phyloP scores from a whole-genome alignment of 2,113 vertebrate genomes.

The Sisor rabdophorus region DNA sequence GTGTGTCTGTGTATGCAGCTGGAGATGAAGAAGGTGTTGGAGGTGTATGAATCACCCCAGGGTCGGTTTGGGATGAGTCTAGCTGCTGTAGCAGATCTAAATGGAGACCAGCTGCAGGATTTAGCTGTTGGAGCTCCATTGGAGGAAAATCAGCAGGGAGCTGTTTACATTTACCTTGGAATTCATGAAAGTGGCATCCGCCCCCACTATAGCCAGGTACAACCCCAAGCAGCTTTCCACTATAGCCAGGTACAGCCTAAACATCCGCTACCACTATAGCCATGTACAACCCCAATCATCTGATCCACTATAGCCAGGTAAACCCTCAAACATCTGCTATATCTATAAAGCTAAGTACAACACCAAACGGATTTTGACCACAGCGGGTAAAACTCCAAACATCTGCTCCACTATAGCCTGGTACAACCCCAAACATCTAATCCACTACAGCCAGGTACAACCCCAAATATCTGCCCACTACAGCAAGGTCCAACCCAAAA shows the following conservation, averaged over 20 bases:
- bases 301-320: constrained; percentile 65
- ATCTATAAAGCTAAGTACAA: background rate
- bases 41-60: constrained; percentile 57
- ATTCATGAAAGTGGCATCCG: constrained; percentile 53
- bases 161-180: constrained; percentile 77
- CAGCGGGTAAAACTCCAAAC: background rate
- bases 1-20: constrained; percentile 52
- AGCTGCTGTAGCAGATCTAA: constrained; percentile 68
- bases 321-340: background rate
- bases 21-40: constrained; percentile 39
- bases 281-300: background rate
- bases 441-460: too few species aligned
- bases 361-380: background rate
- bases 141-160: constrained; percentile 72
- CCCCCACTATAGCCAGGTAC: constrained; percentile 66
- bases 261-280: background rate
- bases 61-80: constrained; percentile 76
- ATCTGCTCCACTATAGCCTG: background rate
- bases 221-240: background rate
- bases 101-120: constrained; percentile 73
- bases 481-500: too few species aligned
- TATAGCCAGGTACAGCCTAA: background rate
- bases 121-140: constrained; percentile 79
- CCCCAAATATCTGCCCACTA: too few species aligned
- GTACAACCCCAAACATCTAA: background rate